Conservation (phyloP, 2,113 vertebrate genomes). For the Panthera tigris region DNA sequence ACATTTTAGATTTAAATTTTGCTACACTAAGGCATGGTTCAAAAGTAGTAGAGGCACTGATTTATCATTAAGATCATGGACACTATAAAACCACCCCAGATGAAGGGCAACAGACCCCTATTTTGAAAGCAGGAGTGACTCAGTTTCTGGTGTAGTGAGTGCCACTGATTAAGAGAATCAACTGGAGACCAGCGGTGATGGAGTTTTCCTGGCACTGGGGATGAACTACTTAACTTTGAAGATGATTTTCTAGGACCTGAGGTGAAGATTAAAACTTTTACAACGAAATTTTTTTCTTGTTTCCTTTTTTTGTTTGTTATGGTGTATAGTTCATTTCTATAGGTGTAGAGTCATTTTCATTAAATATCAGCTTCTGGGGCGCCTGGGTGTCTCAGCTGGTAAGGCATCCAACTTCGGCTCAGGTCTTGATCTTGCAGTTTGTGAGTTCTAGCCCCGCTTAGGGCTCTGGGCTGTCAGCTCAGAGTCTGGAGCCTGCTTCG, state of each 20-base stretch:
- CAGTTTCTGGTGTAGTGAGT: not conserved
- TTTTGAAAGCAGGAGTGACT: not conserved
- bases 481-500: no score
- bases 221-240: not conserved
- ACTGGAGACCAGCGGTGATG: not conserved
- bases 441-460: no score
- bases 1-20: not conserved
- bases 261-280: slow-evolving; percentile 1
- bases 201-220: not conserved
- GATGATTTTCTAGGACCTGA: not conserved
- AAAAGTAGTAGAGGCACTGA: not conserved
- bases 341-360: not conserved
- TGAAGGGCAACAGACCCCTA: not conserved
- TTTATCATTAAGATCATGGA: not conserved
- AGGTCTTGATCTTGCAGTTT: no score
- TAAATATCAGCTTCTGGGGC: not conserved
- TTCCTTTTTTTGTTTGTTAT: not conserved
- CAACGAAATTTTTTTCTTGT: not conserved
- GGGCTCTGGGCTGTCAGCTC: no score
- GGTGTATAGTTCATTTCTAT: not conserved
- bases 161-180: not conserved
- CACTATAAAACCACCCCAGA: not conserved
- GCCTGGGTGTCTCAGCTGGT: no score
- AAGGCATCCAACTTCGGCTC: no score
- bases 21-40: not conserved